phyloP scores from a whole-genome alignment of 2,113 vertebrate genomes.

The Kryptolebias marmoratus region DNA sequence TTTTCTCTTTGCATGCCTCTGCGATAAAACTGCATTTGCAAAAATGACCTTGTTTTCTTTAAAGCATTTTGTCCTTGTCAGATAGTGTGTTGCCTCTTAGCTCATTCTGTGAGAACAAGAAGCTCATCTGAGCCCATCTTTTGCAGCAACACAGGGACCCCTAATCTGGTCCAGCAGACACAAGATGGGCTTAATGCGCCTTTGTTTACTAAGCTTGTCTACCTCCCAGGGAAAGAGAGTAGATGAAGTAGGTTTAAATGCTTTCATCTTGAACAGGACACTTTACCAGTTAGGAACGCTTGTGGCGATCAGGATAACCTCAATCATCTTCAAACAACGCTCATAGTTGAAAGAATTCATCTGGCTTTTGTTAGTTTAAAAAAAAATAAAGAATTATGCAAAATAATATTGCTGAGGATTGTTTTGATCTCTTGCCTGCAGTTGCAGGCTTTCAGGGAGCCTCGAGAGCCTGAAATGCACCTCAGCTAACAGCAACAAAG shows the following conservation, averaged over 20 bases:
- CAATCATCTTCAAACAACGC: conserved; percentile 36
- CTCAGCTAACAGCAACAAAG: conserved; percentile 50
- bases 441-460: conserved; percentile 40
- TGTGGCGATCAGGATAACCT: conserved; percentile 33
- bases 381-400: conserved; percentile 39
- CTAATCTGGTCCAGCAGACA: conserved; percentile 68
- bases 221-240: conserved; percentile 38
- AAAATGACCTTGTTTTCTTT: conserved; percentile 48
- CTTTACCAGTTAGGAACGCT: conserved; percentile 27
- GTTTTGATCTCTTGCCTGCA: conserved; percentile 49
- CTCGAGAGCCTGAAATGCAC: conserved; percentile 40
- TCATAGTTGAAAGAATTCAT: conserved; percentile 34
- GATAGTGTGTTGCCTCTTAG: conserved; percentile 45
- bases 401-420: conserved; percentile 28
- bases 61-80: conserved; percentile 46
- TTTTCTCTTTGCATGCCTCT: conserved; percentile 22
- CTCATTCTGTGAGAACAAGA: conserved; percentile 44
- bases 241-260: conserved; percentile 50
- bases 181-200: conserved; percentile 61
- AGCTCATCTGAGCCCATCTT: conserved; percentile 51
- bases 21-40: conserved; percentile 8
- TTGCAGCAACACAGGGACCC: conserved; percentile 40
- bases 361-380: conserved; percentile 30
- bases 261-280: conserved; percentile 49
- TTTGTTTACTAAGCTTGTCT: conserved; percentile 70